phyloP scores from a whole-genome alignment of 2,888 invertebrate genomes.

The Zootermopsis nevadensis region DNA sequence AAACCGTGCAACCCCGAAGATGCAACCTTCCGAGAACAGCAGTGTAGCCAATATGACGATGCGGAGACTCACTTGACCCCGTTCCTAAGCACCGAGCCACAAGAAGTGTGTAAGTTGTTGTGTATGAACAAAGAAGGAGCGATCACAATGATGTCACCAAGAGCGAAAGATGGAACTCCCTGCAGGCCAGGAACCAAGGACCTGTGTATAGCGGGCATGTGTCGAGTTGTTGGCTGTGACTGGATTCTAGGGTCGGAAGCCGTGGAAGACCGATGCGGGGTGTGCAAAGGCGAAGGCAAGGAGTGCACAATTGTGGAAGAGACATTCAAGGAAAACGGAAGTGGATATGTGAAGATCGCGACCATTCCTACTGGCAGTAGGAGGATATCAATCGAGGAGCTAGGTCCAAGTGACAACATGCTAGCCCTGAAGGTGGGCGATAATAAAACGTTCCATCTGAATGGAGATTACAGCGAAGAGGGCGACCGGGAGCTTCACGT shows the following conservation, averaged over 20 bases:
- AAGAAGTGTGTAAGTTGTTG: slow-evolving; percentile 17
- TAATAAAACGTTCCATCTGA: slow-evolving; percentile 68
- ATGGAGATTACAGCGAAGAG: slow-evolving; percentile 65
- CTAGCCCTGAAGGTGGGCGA: slow-evolving; percentile 68
- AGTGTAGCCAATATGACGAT: slow-evolving; percentile 65
- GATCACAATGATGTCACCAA: slow-evolving; percentile 62
- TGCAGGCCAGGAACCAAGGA: slow-evolving; percentile 71
- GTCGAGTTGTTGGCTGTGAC: slow-evolving; percentile 71
- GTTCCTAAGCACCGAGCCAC: background rate
- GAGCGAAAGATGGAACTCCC: slow-evolving; percentile 73
- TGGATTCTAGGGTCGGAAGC: slow-evolving; percentile 67
- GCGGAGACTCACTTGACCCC: background rate
- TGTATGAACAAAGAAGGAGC: slow-evolving; percentile 2
- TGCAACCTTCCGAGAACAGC: slow-evolving; percentile 63
- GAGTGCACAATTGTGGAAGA: slow-evolving; percentile 55
- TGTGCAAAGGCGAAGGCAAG: slow-evolving; percentile 72
- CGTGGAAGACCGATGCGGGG: slow-evolving; percentile 71
- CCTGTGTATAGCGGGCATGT: slow-evolving; percentile 73
- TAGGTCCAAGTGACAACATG: slow-evolving; percentile 67
- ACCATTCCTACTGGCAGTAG: slow-evolving; percentile 70
- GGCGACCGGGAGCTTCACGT: slow-evolving; percentile 63
- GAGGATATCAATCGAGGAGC: slow-evolving; percentile 71
- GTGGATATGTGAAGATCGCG: slow-evolving; percentile 69
- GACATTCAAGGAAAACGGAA: slow-evolving; percentile 63
- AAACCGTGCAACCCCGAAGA: slow-evolving; percentile 58